Conservation (phyloP, 2,113 vertebrate genomes). For the Oriolus oriolus region DNA sequence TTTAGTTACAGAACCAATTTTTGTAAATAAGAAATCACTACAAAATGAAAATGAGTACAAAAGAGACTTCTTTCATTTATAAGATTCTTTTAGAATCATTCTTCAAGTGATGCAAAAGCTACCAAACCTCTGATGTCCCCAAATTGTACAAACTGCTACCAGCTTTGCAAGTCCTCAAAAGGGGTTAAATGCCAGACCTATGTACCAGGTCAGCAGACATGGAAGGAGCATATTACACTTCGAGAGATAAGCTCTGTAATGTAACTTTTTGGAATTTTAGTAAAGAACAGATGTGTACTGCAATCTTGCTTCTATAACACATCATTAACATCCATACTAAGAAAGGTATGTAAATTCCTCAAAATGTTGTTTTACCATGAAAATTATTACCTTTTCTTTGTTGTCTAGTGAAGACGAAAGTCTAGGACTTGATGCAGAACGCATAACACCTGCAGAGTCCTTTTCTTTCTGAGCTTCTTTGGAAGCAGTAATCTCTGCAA, state of each 20-base stretch:
- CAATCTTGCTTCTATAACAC: background rate
- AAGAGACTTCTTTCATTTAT: background rate
- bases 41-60: background rate
- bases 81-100: background rate
- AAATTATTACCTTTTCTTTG: constrained; percentile 86
- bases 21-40: background rate
- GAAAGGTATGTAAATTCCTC: background rate
- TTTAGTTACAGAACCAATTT: background rate
- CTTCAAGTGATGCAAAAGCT: background rate
- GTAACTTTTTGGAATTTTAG: background rate
- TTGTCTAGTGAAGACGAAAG: constrained; percentile 95
- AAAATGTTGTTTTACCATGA: background rate
- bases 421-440: constrained; percentile 96
- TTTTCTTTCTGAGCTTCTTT: constrained; percentile 96
- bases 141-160: background rate
- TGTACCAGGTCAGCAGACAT: background rate
- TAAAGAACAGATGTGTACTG: background rate
- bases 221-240: background rate
- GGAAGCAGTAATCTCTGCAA: constrained; percentile 93
- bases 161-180: background rate
- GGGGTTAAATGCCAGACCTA: background rate
- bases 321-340: background rate
- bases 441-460: constrained; percentile 90
- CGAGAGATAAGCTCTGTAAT: background rate
- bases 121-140: background rate